Percentiles rank a stretch among this genome's conserved stretches.
These are phyloP conservation scores for Gnathonemus echidnorhynchus DNA, from an alignment of 2,113 vertebrate genomes.

Conservation along the genomic window DNA sequence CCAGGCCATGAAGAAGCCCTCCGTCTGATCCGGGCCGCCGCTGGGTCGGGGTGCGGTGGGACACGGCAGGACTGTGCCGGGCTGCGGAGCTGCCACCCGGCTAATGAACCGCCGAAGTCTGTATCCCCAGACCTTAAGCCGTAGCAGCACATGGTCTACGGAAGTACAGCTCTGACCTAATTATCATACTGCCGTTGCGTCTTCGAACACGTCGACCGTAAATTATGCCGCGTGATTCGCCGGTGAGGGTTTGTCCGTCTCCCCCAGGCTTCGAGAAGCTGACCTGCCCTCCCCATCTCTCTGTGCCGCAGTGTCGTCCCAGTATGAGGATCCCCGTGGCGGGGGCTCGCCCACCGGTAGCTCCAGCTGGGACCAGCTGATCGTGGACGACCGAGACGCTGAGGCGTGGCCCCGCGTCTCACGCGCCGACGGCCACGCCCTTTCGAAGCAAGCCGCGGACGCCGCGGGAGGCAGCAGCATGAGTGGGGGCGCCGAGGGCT, in stretches of 20 bases:
- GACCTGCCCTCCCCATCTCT: neutral
- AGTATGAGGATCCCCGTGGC: constrained; percentile 94
- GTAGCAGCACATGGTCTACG: neutral
- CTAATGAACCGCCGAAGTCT: neutral
- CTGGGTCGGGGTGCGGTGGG: neutral
- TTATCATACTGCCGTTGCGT: neutral
- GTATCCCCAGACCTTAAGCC: neutral
- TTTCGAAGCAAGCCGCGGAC: constrained; percentile 83
- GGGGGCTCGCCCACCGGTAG: constrained; percentile 72
- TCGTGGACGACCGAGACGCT: constrained; percentile 80
- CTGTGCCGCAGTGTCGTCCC: constrained; percentile 71
- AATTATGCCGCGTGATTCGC: neutral
- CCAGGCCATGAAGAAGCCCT: neutral
- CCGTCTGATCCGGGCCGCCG: neutral
- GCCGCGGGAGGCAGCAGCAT: constrained; percentile 67
- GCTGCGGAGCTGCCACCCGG: neutral
- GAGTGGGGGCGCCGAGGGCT: constrained; percentile 89
- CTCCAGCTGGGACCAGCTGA: constrained; percentile 88
- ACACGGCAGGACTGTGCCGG: neutral
- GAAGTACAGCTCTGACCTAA: neutral
- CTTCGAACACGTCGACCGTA: neutral
- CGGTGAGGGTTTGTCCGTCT: neutral
- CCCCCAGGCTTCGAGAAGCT: neutral
- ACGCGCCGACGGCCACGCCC: constrained; percentile 64
- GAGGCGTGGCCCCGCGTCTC: constrained; percentile 90